Percentiles rank a stretch among this genome's conserved stretches.
Conservation (phyloP, 2,888 invertebrate species). For the Platycnemis pennipes region DNA sequence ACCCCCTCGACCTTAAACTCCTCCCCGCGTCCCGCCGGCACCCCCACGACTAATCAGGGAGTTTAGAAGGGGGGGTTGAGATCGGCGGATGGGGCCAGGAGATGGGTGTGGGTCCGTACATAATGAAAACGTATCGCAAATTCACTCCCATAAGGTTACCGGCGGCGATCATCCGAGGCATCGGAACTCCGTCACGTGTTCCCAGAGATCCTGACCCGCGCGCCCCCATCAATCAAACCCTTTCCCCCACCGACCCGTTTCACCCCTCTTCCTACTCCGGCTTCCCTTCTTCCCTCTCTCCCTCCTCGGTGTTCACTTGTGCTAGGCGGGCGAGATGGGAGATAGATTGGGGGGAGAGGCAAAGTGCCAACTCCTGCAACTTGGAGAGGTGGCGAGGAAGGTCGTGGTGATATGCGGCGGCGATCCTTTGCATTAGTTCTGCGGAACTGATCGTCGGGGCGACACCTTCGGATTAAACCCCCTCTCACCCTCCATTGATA, state of each 20-base stretch:
- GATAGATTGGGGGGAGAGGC: slow-evolving; percentile 14
- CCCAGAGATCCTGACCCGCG: slow-evolving; percentile 44
- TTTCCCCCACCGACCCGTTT: background rate
- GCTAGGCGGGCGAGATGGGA: slow-evolving; percentile 2
- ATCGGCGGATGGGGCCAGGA: background rate
- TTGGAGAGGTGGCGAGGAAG: background rate
- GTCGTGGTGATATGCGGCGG: background rate
- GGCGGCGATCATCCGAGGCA: slow-evolving; percentile 33
- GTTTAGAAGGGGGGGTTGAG: too few species aligned
- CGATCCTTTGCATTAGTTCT: slow-evolving; percentile 51
- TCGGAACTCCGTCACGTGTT: slow-evolving; percentile 50
- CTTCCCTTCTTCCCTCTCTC: background rate
- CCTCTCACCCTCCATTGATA: background rate
- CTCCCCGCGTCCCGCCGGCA: too few species aligned
- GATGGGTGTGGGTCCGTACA: too few species aligned
- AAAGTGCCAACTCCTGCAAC: slow-evolving; percentile 66
- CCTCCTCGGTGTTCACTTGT: background rate
- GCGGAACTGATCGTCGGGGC: slow-evolving; percentile 27
- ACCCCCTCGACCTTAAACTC: background rate
- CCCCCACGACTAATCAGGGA: too few species aligned
- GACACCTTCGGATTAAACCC: slow-evolving; percentile 56
- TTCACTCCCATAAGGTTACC: slow-evolving; percentile 38
- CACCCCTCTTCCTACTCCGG: background rate
- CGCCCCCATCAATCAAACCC: slow-evolving; percentile 58
- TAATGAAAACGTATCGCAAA: too few species aligned